Conservation (phyloP, 2,888 invertebrate genomes). For the Andrena minutula region DNA sequence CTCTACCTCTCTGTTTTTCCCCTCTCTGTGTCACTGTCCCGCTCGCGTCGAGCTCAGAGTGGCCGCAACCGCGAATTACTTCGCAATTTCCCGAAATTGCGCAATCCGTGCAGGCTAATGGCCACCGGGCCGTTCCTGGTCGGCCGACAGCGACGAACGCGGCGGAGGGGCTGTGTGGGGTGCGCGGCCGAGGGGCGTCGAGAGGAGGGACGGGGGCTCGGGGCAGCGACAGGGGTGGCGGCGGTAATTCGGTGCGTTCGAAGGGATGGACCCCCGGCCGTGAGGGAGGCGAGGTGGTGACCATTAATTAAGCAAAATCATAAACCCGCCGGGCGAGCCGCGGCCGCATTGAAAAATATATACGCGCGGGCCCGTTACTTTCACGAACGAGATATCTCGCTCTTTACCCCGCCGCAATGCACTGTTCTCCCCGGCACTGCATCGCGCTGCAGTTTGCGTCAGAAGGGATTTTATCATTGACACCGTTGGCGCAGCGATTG, state of each 20-base stretch:
- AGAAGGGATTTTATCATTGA: conserved; percentile 46
- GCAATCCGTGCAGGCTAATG: conserved; percentile 76
- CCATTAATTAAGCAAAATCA: conserved; percentile 80
- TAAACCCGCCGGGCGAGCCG: conserved; percentile 68
- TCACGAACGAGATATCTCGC: conserved; percentile 63
- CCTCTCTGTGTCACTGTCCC: conserved; percentile 15
- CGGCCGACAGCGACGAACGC: conserved; percentile 10
- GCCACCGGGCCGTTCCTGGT: conserved; percentile 63
- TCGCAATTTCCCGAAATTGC: conserved; percentile 80
- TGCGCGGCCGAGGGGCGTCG: neutral
- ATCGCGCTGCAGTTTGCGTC: conserved; percentile 53
- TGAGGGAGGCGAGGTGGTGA: conserved; percentile 45
- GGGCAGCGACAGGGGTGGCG: conserved; percentile 17
- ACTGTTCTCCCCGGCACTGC: conserved; percentile 34
- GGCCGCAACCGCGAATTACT: conserved; percentile 75
- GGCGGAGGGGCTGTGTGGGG: conserved; percentile 2
- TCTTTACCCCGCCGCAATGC: conserved; percentile 21
- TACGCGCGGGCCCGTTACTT: conserved; percentile 68
- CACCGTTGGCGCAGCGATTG: conserved; percentile 26
- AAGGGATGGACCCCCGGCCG: conserved; percentile 34
- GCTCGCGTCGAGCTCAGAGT: conserved; percentile 51
- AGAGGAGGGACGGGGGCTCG: neutral
- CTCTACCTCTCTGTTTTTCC: neutral
- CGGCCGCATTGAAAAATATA: conserved; percentile 68
- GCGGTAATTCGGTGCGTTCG: conserved; percentile 20